Percentiles rank a stretch among this genome's conserved stretches.
phyloP scores from a whole-genome alignment of 2,888 invertebrate species.

The Ophion obscuratus region DNA sequence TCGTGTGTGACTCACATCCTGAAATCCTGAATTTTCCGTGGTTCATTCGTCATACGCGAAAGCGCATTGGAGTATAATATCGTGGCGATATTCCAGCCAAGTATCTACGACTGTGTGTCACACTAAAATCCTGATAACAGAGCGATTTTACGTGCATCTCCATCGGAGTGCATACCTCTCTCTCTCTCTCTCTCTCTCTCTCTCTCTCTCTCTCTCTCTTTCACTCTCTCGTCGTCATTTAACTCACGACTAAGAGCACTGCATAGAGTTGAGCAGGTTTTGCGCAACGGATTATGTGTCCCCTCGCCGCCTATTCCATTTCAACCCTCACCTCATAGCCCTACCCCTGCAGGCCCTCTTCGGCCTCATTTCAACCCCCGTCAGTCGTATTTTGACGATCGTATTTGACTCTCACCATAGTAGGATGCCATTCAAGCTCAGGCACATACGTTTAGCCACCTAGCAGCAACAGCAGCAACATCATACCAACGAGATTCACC shows the following conservation, averaged over 20 bases:
- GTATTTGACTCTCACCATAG: conserved; percentile 55
- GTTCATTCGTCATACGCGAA: neutral
- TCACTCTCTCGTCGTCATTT: conserved; percentile 45
- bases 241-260: conserved; percentile 53
- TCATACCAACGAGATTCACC: conserved; percentile 39
- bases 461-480: conserved; percentile 45
- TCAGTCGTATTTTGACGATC: conserved; percentile 65
- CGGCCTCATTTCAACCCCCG: neutral
- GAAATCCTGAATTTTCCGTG: conserved; percentile 15
- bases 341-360: neutral
- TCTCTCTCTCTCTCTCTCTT: neutral
- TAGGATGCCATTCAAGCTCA: conserved; percentile 53
- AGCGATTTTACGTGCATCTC: conserved; percentile 42
- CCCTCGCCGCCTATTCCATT: neutral
- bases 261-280: conserved; percentile 56
- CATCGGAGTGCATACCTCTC: neutral
- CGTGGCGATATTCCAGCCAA: conserved; percentile 11
- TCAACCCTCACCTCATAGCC: neutral
- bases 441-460: conserved; percentile 50
- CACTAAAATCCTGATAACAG: conserved; percentile 49
- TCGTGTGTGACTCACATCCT: too few relatives aligned
- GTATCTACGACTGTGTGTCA: conserved; percentile 2
- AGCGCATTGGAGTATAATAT: neutral
- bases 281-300: conserved; percentile 57
- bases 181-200: neutral